Base-by-base conservation (phyloP, 2,888 invertebrate genomes). In the Neria commutata region DNA sequence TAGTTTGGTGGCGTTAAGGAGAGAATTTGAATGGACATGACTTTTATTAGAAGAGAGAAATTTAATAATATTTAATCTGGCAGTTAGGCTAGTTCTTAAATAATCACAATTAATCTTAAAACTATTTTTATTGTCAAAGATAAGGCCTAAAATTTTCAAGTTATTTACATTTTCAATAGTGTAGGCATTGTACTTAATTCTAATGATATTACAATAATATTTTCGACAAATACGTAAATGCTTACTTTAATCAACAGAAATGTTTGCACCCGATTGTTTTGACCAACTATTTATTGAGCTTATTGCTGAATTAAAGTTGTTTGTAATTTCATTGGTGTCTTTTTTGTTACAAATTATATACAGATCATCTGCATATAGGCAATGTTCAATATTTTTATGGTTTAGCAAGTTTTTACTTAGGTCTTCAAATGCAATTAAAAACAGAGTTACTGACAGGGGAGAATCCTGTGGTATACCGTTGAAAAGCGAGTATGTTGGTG, bases 401-500 rank as follows among this genome's bases (percentile, higher is more conserved):
- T 48, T 33, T 26, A 17, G 21, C 21, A 37, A 21, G 3, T 50
- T n/a, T 26, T 42, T 40, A 37, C 33, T 56, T 3, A 50, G 16
- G 2, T 40, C 24, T 1, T 56, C 42, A 21, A 49, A 40, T n/a
- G 50, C 29, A 26, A 50, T 56, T 33, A 56, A 23, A 11, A 56
- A 50, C 1, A 50, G 56, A 10, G 16, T 42, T 17, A 49, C 49
- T 16, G 49, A 49, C 29, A 49, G 25, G 8, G 49, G 49, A 3
- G 49, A 49, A 4, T 25, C 26, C 29, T 49, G 49, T 2, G 49
- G 49, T 11, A 48, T 21, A 14, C 49, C 29, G 6, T 49, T 49
- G 49, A 25, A 49, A 2, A 23, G 26, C 14, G 49, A 25, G 29
- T n/a, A 49, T 14, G 49, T 25, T 25, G 47, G 47, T 16, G 49